Conservation (phyloP, 2,113 vertebrate species). For the Abramis brama region DNA sequence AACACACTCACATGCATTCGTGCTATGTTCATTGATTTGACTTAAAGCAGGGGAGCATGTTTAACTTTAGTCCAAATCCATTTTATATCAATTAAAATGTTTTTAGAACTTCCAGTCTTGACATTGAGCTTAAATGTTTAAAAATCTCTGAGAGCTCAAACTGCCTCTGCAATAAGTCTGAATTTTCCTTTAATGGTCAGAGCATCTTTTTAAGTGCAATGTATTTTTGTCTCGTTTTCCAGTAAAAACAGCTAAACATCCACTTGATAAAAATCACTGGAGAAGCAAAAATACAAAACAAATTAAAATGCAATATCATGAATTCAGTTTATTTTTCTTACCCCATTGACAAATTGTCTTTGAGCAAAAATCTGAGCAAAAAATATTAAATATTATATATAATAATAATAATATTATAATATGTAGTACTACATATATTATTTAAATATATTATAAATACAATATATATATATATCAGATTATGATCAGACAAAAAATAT, state of each 20-base stretch:
- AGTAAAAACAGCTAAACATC: neutral
- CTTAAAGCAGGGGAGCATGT: neutral
- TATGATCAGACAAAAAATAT: neutral
- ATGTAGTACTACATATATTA: neutral
- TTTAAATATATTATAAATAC: neutral
- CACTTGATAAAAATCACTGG: neutral
- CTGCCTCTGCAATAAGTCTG: neutral
- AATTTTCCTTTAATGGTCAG: neutral
- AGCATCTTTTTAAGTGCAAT: neutral
- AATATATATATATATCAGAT: neutral
- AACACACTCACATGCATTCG: slow-evolving; percentile 8
- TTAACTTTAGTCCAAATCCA: slow-evolving; percentile 16
- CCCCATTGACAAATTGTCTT: neutral
- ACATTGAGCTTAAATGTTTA: slow-evolving; percentile 11
- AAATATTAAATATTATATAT: neutral
- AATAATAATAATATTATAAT: neutral
- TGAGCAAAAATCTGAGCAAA: neutral
- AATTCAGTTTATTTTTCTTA: neutral
- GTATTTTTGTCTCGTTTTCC: neutral
- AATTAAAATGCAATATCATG: neutral
- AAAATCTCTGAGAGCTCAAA: neutral
- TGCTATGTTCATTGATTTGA: neutral
- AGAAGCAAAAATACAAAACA: neutral
- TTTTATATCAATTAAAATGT: neutral
- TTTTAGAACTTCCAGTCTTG: neutral